Evolutionary conservation across 2,113 vertebrate genomes (phyloP).

Genomic region (Heloderma charlesbogerti): DNA sequence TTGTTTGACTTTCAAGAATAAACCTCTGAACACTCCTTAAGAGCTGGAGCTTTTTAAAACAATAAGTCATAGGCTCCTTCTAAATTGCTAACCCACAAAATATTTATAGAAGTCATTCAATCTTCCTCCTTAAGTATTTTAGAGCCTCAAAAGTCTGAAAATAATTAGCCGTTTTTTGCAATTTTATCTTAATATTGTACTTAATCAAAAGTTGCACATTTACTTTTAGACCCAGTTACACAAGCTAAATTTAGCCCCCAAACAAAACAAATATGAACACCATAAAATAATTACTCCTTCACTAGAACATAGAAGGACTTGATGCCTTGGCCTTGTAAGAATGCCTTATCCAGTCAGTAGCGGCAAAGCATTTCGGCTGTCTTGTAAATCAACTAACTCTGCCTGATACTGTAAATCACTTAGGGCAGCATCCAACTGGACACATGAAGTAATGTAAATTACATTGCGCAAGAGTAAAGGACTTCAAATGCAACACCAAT

Average conservation of each 20-base stretch:
- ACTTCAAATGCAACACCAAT: no score
- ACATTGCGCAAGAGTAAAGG: no score
- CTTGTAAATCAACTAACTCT: background rate
- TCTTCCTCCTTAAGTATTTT: background rate
- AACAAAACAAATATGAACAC: background rate
- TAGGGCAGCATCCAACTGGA: no score
- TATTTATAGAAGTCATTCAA: background rate
- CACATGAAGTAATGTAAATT: no score
- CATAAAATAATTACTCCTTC: background rate
- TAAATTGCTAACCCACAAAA: background rate
- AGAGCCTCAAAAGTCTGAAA: background rate
- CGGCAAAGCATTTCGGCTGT: background rate
- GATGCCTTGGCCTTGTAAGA: background rate
- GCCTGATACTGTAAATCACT: background rate
- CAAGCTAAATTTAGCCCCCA: background rate
- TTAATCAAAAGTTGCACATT: background rate
- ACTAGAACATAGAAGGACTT: background rate
- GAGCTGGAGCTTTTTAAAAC: background rate
- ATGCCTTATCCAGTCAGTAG: background rate
- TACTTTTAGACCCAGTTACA: background rate
- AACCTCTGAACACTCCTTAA: background rate
- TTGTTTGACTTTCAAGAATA: slow-evolving; percentile 8
- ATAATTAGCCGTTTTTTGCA: background rate
- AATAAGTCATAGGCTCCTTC: background rate
- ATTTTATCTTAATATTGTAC: background rate